Evolutionary conservation across 2,888 invertebrate species (phyloP), one percentile per base, ranked within the genome.

Genomic region (Xylocampa areola): DNA sequence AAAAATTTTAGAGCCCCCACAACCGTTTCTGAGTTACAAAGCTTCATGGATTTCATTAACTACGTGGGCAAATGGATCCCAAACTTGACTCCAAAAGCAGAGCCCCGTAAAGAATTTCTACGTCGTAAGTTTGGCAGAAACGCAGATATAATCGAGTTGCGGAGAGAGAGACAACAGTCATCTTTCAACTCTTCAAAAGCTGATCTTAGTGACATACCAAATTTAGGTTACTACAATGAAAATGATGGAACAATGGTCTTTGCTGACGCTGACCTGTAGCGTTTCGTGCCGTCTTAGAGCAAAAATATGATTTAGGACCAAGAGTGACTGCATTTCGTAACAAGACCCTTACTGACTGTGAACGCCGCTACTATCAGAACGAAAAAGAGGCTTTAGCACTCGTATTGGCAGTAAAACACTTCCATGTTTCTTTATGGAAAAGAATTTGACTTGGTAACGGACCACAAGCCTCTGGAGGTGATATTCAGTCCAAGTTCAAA

Each of bases 41-140:
- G 81, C 25, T 79, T 81, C 40, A 29, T 79, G 4, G 79, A 77
- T 0, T 33, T 81, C 1, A 44, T 79, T 0, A 81, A 76, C 40
- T 79, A n/a, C n/a, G n/a, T n/a, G n/a, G n/a, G n/a, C n/a, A n/a
- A n/a, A n/a, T n/a, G n/a, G n/a, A n/a, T n/a, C n/a, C n/a, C n/a
- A n/a, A n/a, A n/a, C n/a, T n/a, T n/a, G n/a, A n/a, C n/a, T n/a
- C n/a, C n/a, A n/a, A n/a, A n/a, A n/a, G n/a, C n/a, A n/a, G n/a
- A n/a, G n/a, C n/a, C n/a, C n/a, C n/a, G n/a, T n/a, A n/a, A 45
- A 33, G 10, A 23, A 10, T 4, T 44, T 2, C 19, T 55, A 0
- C 14, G 44, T 68, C 70, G 6, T 25, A 75, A 25, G 67, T 71
- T 0, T 48, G 59, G 5, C 69, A 73, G 73, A 71, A 64, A 76